Percentiles rank a stretch among this genome's conserved stretches.
Conservation (phyloP, 2,113 vertebrate species). For the Rhabdornis inornatus region DNA sequence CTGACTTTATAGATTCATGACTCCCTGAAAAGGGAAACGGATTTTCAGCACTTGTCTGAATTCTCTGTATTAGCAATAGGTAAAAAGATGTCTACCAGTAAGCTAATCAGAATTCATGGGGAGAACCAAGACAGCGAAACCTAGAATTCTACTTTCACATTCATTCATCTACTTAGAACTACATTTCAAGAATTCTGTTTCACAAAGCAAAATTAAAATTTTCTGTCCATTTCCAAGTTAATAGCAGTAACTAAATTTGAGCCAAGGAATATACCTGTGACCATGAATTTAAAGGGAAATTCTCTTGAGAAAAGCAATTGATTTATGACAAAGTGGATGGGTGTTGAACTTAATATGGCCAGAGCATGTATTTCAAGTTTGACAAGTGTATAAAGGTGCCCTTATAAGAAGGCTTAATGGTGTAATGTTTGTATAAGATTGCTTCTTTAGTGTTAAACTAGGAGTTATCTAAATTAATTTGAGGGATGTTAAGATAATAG, state of each 20-base stretch:
- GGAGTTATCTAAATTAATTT: not conserved
- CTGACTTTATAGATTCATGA: not conserved
- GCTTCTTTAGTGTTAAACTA: not conserved
- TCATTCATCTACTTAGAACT: not conserved
- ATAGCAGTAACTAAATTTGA: not conserved
- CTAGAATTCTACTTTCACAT: not conserved
- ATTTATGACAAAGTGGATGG: not conserved
- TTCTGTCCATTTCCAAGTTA: not conserved
- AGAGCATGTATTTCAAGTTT: not conserved
- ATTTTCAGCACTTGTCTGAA: not conserved
- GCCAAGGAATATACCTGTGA: not conserved
- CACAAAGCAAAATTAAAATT: not conserved
- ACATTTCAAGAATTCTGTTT: not conserved
- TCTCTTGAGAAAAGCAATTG: not conserved
- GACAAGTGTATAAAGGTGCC: not conserved
- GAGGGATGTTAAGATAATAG: not conserved
- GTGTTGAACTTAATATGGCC: not conserved
- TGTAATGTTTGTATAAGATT: not conserved
- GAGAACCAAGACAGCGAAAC: not conserved
- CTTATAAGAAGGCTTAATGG: not conserved
- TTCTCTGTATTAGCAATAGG: not conserved
- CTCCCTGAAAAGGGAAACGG: not conserved
- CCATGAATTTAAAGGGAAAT: not conserved
- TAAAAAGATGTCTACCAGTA: not conserved
- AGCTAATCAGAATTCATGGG: not conserved